A percentile compares a stretch with the other conserved stretches of the same genome.
These are phyloP conservation scores for Nymphalis c-album DNA, from an alignment of 2,888 invertebrate genomes.

Conservation along the genomic window DNA sequence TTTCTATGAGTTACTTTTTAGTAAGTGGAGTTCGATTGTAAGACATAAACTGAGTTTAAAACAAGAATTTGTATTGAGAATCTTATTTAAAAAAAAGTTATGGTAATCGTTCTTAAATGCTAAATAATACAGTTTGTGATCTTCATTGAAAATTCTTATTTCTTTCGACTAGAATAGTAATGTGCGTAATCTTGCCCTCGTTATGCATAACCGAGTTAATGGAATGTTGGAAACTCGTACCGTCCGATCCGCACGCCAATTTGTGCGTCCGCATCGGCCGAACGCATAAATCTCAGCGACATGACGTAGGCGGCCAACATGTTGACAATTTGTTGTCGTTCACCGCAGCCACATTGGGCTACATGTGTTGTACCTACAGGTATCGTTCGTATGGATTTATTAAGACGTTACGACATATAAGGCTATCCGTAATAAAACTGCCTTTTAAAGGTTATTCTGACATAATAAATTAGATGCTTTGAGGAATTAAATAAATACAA, in stretches of 20 bases:
- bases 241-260: constrained; percentile 68
- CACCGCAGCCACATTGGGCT: constrained; percentile 12
- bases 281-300: constrained; percentile 74
- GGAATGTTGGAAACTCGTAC: constrained; percentile 53
- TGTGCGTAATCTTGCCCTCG: constrained; percentile 51
- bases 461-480: constrained; percentile 21
- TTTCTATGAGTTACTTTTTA: no score
- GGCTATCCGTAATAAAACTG: constrained; percentile 33
- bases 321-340: constrained; percentile 68
- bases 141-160: constrained; percentile 29
- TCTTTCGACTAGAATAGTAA: constrained; percentile 26
- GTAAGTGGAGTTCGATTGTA: no score
- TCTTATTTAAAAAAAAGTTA: constrained; percentile 1
- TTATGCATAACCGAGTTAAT: constrained; percentile 54
- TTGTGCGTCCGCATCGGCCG: constrained; percentile 69
- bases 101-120: constrained; percentile 15
- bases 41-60: no score
- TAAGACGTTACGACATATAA: constrained; percentile 35
- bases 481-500: constrained; percentile 21
- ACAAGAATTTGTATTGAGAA: no score
- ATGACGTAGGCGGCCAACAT: constrained; percentile 75
- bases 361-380: constrained; percentile 20
- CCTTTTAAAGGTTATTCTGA: constrained; percentile 26
- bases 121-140: constrained; percentile 26
- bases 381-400: constrained; percentile 34